Evolutionary conservation across 1,140 invertebrate genomes (phyloP).

Genomic region (Lordiphosa collinella): DNA sequence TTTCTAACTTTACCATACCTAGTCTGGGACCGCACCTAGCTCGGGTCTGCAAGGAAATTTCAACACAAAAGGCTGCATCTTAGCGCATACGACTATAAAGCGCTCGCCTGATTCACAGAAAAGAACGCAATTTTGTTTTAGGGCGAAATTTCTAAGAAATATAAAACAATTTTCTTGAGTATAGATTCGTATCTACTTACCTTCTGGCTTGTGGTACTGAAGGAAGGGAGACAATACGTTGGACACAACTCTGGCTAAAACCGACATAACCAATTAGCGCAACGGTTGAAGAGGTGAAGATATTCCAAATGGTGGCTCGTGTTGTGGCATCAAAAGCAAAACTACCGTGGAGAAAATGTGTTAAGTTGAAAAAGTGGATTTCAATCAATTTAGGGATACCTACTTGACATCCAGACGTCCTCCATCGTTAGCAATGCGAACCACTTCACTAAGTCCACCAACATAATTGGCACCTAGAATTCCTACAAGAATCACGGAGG

Average conservation of each 20-base stretch:
- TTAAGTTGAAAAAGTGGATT: background rate
- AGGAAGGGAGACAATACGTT: constrained; percentile 66
- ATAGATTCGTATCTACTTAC: constrained; percentile 8
- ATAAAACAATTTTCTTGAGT: no score
- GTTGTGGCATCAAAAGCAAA: constrained; percentile 50
- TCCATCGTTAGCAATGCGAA: constrained; percentile 81
- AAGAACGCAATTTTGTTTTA: no score
- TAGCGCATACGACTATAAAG: no score
- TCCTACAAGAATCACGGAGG: constrained; percentile 85
- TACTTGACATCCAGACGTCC: constrained; percentile 84
- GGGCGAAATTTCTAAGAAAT: no score
- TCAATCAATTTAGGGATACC: background rate
- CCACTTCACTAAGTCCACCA: constrained; percentile 85
- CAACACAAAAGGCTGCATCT: no score
- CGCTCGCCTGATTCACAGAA: no score
- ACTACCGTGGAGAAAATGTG: constrained; percentile 16
- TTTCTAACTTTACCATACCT: no score
- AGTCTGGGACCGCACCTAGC: no score
- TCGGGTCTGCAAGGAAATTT: no score
- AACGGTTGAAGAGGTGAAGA: constrained; percentile 18
- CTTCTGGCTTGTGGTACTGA: constrained; percentile 55
- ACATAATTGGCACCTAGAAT: constrained; percentile 84
- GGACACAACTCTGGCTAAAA: constrained; percentile 71
- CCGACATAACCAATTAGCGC: constrained; percentile 61
- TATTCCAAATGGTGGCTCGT: constrained; percentile 60